Base-by-base conservation (phyloP, 2,888 invertebrate genomes). In the Hirtodrosophila duncani region DNA sequence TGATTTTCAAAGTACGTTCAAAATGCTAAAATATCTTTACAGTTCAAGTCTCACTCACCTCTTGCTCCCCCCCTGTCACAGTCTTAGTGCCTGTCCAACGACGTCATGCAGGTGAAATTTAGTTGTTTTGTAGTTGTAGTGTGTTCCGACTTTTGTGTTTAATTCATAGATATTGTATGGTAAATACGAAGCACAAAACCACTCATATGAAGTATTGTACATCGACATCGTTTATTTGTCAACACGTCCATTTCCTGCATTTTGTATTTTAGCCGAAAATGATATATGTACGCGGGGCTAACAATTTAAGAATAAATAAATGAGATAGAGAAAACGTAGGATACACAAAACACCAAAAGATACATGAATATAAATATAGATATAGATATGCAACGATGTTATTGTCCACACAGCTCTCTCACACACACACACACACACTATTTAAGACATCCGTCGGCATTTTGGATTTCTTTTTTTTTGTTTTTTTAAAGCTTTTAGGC, bases 241-340 rank as follows among this genome's bases (percentile, higher is more conserved):
- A 75, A 79, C 77, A 79, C 72, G 65, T 78, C 64, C 75, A 63
- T 75, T 75, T 75, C 75, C 75, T 79, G 75, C 72, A 75, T 79
- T 72, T 75, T 79, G 75, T 67, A 56, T 64, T 74, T 77, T 67
- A 63, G 77, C 72, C 72, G 79, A 79, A 75, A 34, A 61, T 68
- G 65, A 71, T 50, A 75, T 51, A 70, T 71, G 64, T 62, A 58
- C 52, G 56, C 55, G 60, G n/a, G n/a, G n/a, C n/a, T 52, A 72
- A 72, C 74, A 77, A 77, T 69, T 77, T 45, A 48, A 77, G 74
- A 77, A 77, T 72, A 72, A 72, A 72, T 75, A 71, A 56, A 57
- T 56, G 56, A 48, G 56, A 56, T 56, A 56, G 56, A 57, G 27
- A 34, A 23, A n/a, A n/a, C n/a, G n/a, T n/a, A 42, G 18, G n/a